Evolutionary conservation across 2,888 invertebrate genomes (phyloP).

Genomic region (Osmoderma eremita): DNA sequence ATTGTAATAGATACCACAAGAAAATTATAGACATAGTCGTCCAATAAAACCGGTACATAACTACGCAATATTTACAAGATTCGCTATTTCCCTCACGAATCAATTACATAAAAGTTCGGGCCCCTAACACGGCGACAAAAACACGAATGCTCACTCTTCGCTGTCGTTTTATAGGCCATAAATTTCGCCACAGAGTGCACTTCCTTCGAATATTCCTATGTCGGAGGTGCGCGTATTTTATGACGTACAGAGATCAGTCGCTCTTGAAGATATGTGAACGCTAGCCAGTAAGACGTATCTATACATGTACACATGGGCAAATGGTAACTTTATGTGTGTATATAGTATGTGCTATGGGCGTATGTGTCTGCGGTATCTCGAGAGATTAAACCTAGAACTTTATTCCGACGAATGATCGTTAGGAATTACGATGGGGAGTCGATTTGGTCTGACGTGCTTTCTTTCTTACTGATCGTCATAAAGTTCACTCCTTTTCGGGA

Average conservation of each 20-base stretch:
- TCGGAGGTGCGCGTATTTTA: conserved; percentile 37
- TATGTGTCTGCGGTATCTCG: conserved; percentile 9
- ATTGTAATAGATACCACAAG: no score
- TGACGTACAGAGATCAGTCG: conserved; percentile 37
- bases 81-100: no score
- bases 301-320: conserved; percentile 6
- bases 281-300: conserved; percentile 14
- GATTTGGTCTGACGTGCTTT: not conserved
- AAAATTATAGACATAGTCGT: no score
- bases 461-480: conserved; percentile 9
- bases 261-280: conserved; percentile 18
- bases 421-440: conserved; percentile 1
- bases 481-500: conserved; percentile 13
- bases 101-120: no score
- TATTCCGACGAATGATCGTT: conserved; percentile 6
- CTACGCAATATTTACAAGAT: no score
- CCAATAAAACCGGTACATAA: no score
- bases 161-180: conserved; percentile 20
- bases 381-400: conserved; percentile 15
- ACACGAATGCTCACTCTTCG: conserved; percentile 1
- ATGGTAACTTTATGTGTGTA: not conserved
- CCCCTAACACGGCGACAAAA: no score
- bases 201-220: conserved; percentile 25
- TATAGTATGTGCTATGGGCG: conserved; percentile 1
- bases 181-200: conserved; percentile 24